Evolutionary conservation across 2,797 vertebrate genomes (phyloP).

Genomic region (Gambusia yucatana): DNA sequence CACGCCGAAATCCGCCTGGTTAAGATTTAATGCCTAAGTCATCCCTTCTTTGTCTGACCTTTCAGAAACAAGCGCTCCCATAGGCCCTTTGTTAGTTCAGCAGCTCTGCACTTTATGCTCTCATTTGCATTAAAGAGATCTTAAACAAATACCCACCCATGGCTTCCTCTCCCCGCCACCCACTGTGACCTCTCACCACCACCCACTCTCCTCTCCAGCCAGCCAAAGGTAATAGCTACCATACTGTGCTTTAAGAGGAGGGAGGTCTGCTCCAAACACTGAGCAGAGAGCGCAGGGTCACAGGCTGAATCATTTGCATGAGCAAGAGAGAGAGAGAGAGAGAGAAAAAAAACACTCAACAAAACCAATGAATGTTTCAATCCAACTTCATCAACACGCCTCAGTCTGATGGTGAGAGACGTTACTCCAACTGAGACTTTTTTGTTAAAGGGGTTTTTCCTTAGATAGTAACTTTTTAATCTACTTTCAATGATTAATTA

Average conservation of each 20-base stretch:
- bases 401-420: slow-evolving; percentile 2
- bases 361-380: slow-evolving; percentile 33
- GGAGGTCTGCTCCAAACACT: slow-evolving; percentile 40
- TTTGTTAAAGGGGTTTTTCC: not conserved
- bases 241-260: slow-evolving; percentile 27
- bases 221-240: slow-evolving; percentile 64
- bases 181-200: slow-evolving; percentile 62
- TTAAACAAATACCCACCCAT: slow-evolving; percentile 80
- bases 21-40: slow-evolving; percentile 49
- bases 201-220: slow-evolving; percentile 55
- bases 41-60: slow-evolving; percentile 49
- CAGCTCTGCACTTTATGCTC: slow-evolving; percentile 55
- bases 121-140: slow-evolving; percentile 82
- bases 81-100: slow-evolving; percentile 74
- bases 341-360: not conserved
- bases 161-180: slow-evolving; percentile 63
- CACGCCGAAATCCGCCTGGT: slow-evolving; percentile 54
- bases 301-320: slow-evolving; percentile 35
- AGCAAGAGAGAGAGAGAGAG: slow-evolving; percentile 2
- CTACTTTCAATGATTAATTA: too few relatives aligned
- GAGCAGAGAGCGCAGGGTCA: slow-evolving; percentile 37
- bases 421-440: not conserved
- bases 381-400: slow-evolving; percentile 23
- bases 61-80: slow-evolving; percentile 64
- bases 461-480: too few relatives aligned